Conservation (phyloP, 1,140 invertebrate genomes). For the Mercenaria mercenaria region DNA sequence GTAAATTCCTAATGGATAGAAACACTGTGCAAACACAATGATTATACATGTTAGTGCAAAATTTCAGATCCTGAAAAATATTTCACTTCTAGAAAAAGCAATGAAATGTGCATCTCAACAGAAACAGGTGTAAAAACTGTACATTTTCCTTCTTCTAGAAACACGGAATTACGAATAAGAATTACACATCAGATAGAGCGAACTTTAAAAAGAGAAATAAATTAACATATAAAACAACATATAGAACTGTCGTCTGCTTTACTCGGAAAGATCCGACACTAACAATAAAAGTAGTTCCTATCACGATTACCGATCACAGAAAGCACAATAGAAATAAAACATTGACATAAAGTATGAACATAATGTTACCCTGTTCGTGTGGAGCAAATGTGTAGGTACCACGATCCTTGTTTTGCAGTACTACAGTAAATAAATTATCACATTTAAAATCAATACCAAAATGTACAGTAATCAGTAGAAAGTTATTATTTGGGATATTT, state of each 20-base stretch:
- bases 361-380: neutral
- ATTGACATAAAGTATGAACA: constrained; percentile 28
- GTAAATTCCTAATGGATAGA: neutral
- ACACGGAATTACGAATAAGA: neutral
- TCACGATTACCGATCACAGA: neutral
- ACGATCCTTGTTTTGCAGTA: neutral
- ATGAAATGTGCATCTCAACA: neutral
- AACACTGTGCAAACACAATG: neutral
- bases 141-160: neutral
- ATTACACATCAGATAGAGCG: neutral
- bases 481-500: no score
- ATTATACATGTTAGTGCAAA: neutral
- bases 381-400: neutral
- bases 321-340: constrained; percentile 46
- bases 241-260: neutral
- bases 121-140: neutral
- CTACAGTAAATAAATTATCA: constrained; percentile 32
- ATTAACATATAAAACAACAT: constrained; percentile 16
- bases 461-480: no score
- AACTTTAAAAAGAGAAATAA: constrained; percentile 1
- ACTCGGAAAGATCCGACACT: neutral
- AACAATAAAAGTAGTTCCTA: neutral
- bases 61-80: neutral
- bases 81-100: neutral
- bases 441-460: neutral